A percentile compares a stretch with the other conserved stretches of the same genome.
Evolutionary conservation across 2,113 vertebrate genomes (phyloP).

Genomic region (Burhinus bistriatus): DNA sequence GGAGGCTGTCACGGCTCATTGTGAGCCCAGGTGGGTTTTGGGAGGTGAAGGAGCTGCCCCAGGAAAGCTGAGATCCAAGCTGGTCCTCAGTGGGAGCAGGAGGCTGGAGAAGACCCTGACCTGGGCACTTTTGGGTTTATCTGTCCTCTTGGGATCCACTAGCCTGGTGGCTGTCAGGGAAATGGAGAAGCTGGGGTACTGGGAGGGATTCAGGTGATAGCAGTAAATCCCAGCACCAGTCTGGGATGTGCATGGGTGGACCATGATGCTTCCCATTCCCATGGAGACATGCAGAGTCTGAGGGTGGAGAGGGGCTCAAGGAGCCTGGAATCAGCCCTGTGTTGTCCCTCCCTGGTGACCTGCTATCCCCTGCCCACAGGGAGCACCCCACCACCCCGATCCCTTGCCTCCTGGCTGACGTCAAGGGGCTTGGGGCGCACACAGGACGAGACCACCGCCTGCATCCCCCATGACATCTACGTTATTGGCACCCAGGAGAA

Average conservation of each 20-base stretch:
- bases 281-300: accelerated
- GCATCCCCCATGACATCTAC: conserved; percentile 84
- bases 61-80: background rate
- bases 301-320: accelerated
- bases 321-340: background rate
- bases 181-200: background rate
- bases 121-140: background rate
- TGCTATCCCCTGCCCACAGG: conserved; percentile 42
- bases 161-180: background rate
- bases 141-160: accelerated
- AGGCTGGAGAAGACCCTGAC: background rate
- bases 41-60: background rate
- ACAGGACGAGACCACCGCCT: conserved; percentile 75
- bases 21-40: background rate
- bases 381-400: conserved; percentile 77
- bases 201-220: accelerated
- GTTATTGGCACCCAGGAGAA: conserved; percentile 88
- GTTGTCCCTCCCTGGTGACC: background rate
- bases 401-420: conserved; percentile 83
- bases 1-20: accelerated
- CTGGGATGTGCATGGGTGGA: accelerated
- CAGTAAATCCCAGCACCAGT: background rate
- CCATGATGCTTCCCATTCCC: accelerated
- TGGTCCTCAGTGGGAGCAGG: background rate
- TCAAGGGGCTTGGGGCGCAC: conserved; percentile 80